phyloP scores from a whole-genome alignment of 2,797 vertebrate genomes.

The Gadopsis marmoratus region DNA sequence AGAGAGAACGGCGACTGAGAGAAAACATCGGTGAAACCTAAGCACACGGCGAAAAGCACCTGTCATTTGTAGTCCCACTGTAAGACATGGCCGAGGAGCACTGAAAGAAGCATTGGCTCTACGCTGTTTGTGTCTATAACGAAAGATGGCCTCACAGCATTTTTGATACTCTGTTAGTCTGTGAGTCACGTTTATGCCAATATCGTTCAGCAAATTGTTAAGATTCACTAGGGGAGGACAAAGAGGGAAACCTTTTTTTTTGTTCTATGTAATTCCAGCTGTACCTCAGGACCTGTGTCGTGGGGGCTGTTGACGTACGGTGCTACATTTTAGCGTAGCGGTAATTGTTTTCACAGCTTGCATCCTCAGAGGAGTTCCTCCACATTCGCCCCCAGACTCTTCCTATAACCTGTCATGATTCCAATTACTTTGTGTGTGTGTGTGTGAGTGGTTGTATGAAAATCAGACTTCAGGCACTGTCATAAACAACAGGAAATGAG shows the following conservation, averaged over 20 bases:
- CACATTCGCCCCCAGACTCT: background rate
- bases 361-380: constrained; percentile 5
- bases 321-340: background rate
- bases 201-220: constrained; percentile 14
- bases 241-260: background rate
- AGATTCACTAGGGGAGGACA: background rate
- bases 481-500: background rate
- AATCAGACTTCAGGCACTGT: background rate
- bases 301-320: background rate
- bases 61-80: constrained; percentile 43
- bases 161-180: constrained; percentile 33
- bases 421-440: background rate
- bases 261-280: background rate
- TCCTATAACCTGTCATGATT: constrained; percentile 1
- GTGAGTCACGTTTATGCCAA: background rate
- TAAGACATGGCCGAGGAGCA: constrained; percentile 20
- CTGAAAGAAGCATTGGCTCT: constrained; percentile 10
- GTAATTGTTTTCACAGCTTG: constrained; percentile 22
- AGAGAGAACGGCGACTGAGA: constrained; percentile 31
- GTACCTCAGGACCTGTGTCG: background rate
- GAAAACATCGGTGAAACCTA: constrained; percentile 60
- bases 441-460: constrained; percentile 3
- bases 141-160: constrained; percentile 24
- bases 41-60: constrained; percentile 52
- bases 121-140: constrained; percentile 6